A percentile compares a stretch with the other conserved stretches of the same genome.
Conservation (phyloP, 1,140 invertebrate species). For the Drosophila elegans region DNA sequence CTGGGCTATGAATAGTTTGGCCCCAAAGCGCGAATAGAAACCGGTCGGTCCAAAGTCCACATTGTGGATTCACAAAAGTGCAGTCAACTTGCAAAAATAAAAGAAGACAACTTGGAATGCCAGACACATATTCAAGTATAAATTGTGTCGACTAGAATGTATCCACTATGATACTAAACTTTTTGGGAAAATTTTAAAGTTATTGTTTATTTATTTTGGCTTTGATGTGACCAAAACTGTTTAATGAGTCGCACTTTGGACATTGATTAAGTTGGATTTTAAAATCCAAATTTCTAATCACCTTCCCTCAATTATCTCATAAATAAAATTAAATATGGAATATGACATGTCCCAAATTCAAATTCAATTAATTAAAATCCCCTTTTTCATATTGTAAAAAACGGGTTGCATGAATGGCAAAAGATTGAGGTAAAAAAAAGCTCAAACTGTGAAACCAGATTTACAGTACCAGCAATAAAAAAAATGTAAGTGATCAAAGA, state of each 20-base stretch:
- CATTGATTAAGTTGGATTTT: not conserved
- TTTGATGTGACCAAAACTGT: not conserved
- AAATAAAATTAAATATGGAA: not conserved
- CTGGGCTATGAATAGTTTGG: conserved; percentile 58
- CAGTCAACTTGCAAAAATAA: conserved; percentile 69
- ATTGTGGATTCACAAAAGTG: conserved; percentile 59
- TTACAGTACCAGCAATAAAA: conserved; percentile 25
- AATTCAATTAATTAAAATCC: not conserved
- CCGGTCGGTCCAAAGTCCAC: conserved; percentile 65
- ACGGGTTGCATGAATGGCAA: conserved; percentile 18
- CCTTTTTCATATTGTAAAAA: not conserved
- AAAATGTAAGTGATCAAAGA: not conserved
- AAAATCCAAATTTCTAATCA: not conserved
- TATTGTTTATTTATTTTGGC: not conserved
- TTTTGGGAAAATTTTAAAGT: not conserved
- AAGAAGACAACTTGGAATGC: conserved; percentile 56
- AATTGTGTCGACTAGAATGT: not conserved
- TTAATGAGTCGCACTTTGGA: too few relatives aligned
- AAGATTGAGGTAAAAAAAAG: conserved; percentile 10
- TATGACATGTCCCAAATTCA: conserved; percentile 1
- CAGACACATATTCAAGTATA: not conserved
- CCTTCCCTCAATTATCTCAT: not conserved
- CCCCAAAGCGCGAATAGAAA: conserved; percentile 43
- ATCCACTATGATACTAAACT: conserved; percentile 1
- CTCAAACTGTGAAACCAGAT: conserved; percentile 23